phyloP scores from a whole-genome alignment of 2,888 invertebrate species.

The Lumbricus terrestris region DNA sequence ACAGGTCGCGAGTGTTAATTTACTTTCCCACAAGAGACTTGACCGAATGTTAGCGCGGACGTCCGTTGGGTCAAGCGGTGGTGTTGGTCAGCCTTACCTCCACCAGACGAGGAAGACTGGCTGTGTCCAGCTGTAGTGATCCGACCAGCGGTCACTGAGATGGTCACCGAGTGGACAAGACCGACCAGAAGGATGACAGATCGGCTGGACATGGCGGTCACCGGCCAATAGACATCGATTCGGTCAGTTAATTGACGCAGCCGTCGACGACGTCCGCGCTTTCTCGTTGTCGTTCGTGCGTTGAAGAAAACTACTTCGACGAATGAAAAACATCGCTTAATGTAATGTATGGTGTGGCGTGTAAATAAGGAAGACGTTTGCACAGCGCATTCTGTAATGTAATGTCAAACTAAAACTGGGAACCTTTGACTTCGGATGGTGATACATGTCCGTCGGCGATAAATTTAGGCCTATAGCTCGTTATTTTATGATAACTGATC shows the following conservation, averaged over 20 bases:
- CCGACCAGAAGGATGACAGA: not conserved
- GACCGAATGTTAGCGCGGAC: not conserved
- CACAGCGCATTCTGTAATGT: not conserved
- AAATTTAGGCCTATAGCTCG: no score
- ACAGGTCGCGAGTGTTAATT: not conserved
- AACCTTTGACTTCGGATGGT: not conserved
- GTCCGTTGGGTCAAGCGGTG: not conserved
- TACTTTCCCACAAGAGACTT: not conserved
- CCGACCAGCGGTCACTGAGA: not conserved
- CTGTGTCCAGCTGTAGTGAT: not conserved
- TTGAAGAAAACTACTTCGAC: not conserved
- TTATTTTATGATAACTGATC: no score
- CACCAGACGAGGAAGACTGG: not conserved
- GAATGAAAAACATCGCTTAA: not conserved
- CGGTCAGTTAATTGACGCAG: not conserved
- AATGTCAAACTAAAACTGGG: not conserved
- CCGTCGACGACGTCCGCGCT: no score
- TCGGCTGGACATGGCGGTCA: not conserved
- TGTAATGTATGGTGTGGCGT: not conserved
- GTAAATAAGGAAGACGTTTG: not conserved
- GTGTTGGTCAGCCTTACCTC: constrained; percentile 3
- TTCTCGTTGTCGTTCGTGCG: not conserved
- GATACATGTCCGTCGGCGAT: no score
- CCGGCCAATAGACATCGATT: not conserved
- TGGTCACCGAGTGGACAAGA: not conserved